Percentiles rank a stretch among this genome's conserved stretches.
These are phyloP conservation scores for Rotaria socialis DNA, from an alignment of 2,888 invertebrate species.

Conservation along the genomic window DNA sequence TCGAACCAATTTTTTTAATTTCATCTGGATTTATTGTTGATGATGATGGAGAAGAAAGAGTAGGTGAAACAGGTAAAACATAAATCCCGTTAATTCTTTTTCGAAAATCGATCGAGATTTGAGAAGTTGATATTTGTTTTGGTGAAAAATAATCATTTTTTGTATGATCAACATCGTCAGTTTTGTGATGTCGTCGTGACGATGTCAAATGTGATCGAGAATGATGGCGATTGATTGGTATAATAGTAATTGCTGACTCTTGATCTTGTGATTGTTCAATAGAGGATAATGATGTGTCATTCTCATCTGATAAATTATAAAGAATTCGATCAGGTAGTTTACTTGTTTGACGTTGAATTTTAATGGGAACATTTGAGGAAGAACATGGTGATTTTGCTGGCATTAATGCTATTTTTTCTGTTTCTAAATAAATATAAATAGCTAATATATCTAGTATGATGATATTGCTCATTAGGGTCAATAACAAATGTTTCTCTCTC, in stretches of 20 bases:
- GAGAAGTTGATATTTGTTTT: not conserved
- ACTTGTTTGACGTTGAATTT: not conserved
- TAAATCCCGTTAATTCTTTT: not conserved
- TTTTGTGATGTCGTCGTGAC: not conserved
- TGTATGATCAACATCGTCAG: not conserved
- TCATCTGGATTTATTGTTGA: not conserved
- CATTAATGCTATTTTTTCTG: not conserved
- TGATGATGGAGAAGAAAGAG: slow-evolving; percentile 8
- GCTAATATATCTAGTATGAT: too few species aligned
- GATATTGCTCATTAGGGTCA: too few species aligned
- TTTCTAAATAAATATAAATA: not conserved
- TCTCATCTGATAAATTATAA: not conserved
- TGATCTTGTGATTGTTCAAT: not conserved
- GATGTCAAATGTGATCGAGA: not conserved
- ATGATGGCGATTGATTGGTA: not conserved
- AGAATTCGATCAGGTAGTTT: not conserved
- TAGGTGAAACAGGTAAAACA: slow-evolving; percentile 15
- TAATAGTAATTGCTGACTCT: not conserved
- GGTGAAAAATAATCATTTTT: not conserved
- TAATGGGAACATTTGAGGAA: not conserved
- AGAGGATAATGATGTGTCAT: not conserved
- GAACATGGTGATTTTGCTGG: not conserved
- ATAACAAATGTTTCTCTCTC: too few species aligned
- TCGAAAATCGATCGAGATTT: not conserved
- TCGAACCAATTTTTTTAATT: not conserved